Percentiles rank a stretch among this genome's conserved stretches.
phyloP scores from a whole-genome alignment of 2,797 vertebrate species.

The Chrosomus eos region DNA sequence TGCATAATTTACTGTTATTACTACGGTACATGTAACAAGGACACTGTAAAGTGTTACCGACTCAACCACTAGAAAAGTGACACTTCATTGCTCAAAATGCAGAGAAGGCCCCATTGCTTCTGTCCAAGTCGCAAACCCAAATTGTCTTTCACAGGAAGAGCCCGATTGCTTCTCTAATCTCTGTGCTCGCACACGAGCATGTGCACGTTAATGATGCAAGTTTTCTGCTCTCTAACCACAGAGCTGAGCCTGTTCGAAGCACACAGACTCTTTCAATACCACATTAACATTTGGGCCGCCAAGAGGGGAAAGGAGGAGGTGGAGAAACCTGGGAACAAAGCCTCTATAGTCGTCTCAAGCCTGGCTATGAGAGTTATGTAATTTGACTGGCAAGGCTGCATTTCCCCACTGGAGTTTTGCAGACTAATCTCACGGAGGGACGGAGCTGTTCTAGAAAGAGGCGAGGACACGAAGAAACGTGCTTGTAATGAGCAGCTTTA shows the following conservation, averaged over 20 bases:
- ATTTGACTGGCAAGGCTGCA: slow-evolving; percentile 81
- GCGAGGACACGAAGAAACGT: slow-evolving; percentile 51
- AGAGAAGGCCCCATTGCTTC: neutral
- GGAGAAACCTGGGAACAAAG: slow-evolving; percentile 80
- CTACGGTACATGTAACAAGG: too few relatives aligned
- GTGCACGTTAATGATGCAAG: slow-evolving; percentile 72
- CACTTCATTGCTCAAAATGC: neutral
- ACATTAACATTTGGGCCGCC: slow-evolving; percentile 78
- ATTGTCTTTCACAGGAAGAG: slow-evolving; percentile 7
- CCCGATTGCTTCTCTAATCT: slow-evolving; percentile 62
- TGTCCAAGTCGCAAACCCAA: neutral
- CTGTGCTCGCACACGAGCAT: slow-evolving; percentile 66
- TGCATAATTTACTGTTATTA: too few relatives aligned
- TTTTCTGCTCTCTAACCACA: slow-evolving; percentile 73
- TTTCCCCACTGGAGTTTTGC: slow-evolving; percentile 71
- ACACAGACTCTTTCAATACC: slow-evolving; percentile 81
- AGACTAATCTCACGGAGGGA: slow-evolving; percentile 78
- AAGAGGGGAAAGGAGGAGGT: slow-evolving; percentile 69
- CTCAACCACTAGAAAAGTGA: neutral
- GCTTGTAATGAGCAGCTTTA: slow-evolving; percentile 69
- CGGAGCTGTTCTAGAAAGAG: slow-evolving; percentile 67
- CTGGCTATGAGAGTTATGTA: slow-evolving; percentile 81
- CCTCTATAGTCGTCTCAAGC: slow-evolving; percentile 81
- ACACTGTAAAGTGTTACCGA: too few relatives aligned
- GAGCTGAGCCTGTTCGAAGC: slow-evolving; percentile 76